These are phyloP conservation scores for Procambarus virginalis DNA, from an alignment of 1,140 invertebrate species.

Conservation along the genomic window DNA sequence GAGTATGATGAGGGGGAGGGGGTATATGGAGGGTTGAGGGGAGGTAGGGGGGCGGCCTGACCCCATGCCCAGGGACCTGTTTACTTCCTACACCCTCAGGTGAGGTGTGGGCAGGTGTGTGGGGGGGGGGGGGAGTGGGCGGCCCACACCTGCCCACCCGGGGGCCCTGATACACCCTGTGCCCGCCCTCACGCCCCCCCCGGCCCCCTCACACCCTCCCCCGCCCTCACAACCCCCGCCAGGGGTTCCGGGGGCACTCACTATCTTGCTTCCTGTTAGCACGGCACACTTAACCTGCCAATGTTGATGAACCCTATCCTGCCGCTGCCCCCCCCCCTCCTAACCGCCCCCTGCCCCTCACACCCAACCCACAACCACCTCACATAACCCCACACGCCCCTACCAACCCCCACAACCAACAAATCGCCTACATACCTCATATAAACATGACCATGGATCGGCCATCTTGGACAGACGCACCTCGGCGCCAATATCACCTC, in stretches of 20 bases:
- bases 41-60: no score
- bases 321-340: not conserved
- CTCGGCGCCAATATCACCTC: slow-evolving; percentile 48
- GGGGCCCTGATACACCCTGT: not conserved
- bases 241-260: not conserved
- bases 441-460: slow-evolving; percentile 67
- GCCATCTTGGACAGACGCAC: slow-evolving; percentile 61
- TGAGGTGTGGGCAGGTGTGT: no score
- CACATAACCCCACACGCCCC: not conserved
- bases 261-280: slow-evolving; percentile 17
- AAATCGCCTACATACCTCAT: slow-evolving; percentile 53
- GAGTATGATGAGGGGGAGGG: no score
- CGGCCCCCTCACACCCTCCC: not conserved
- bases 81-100: no score
- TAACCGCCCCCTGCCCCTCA: not conserved
- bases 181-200: not conserved
- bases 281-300: not conserved
- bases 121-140: not conserved
- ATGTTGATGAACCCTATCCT: slow-evolving; percentile 26
- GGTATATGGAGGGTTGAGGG: no score
- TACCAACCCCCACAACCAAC: not conserved
- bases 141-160: not conserved
- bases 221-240: not conserved
- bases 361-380: not conserved
- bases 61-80: no score